Percentiles rank a stretch among this genome's conserved stretches.
phyloP scores from a whole-genome alignment of 2,888 invertebrate genomes.

The Alloscopus bannaensis region DNA sequence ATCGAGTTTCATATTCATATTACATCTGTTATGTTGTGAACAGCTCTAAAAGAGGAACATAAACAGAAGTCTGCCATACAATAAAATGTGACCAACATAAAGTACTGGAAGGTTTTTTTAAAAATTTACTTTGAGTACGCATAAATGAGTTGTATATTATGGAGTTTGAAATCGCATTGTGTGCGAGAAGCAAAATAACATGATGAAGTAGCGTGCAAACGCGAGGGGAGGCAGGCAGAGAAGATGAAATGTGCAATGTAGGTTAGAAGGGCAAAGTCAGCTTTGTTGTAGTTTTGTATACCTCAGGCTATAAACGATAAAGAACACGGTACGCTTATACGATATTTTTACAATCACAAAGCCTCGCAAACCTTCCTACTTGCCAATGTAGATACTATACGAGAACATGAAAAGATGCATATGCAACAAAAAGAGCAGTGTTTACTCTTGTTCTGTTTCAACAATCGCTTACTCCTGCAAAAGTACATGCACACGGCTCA shows the following conservation, averaged over 20 bases:
- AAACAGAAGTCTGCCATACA: too few relatives aligned
- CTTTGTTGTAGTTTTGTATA: slow-evolving; percentile 39
- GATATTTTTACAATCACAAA: neutral
- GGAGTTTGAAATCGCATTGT: too few relatives aligned
- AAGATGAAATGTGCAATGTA: slow-evolving; percentile 58
- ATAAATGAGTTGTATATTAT: neutral
- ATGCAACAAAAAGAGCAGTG: neutral
- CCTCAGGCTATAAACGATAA: slow-evolving; percentile 45
- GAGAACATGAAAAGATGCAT: neutral
- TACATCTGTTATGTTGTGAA: neutral
- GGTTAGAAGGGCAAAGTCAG: slow-evolving; percentile 64
- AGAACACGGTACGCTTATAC: slow-evolving; percentile 13
- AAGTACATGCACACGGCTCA: too few relatives aligned
- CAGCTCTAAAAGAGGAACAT: too few relatives aligned
- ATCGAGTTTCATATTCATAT: neutral
- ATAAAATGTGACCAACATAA: slow-evolving; percentile 8
- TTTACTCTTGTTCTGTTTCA: too few relatives aligned
- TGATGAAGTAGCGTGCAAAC: slow-evolving; percentile 6
- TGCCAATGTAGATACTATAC: neutral
- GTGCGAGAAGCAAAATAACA: too few relatives aligned
- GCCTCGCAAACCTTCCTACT: neutral
- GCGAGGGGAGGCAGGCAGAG: slow-evolving; percentile 36
- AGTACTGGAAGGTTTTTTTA: neutral
- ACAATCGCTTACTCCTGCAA: too few relatives aligned
- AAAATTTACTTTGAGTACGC: neutral